These are phyloP conservation scores for Julus scanicus DNA, from an alignment of 2,888 invertebrate genomes.

Conservation along the genomic window DNA sequence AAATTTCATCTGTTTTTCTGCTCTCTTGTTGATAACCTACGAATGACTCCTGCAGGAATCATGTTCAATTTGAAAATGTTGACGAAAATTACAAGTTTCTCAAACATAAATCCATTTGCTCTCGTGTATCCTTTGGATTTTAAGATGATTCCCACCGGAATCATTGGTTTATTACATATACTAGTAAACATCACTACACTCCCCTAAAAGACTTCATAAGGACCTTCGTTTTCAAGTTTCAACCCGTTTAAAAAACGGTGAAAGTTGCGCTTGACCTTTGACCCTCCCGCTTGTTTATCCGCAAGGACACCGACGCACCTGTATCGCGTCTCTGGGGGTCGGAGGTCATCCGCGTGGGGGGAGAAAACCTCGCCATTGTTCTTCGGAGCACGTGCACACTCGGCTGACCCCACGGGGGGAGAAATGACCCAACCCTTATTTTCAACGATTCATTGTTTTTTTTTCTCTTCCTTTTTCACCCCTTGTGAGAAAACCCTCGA, in stretches of 20 bases:
- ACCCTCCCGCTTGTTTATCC: background rate
- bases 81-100: background rate
- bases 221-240: background rate
- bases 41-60: background rate
- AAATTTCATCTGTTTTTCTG: too few species aligned
- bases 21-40: too few species aligned
- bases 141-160: background rate
- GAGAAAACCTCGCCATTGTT: slow-evolving; percentile 21
- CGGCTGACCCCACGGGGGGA: background rate
- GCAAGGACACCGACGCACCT: slow-evolving; percentile 45
- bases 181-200: background rate
- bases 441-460: slow-evolving; percentile 41
- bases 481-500: background rate
- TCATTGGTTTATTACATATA: background rate
- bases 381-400: slow-evolving; percentile 37
- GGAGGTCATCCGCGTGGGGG: slow-evolving; percentile 21
- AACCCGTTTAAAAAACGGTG: slow-evolving; percentile 29
- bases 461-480: background rate
- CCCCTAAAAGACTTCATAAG: background rate
- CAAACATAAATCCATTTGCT: too few species aligned
- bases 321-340: background rate
- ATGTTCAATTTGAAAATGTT: background rate
- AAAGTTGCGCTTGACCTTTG: slow-evolving; percentile 15
- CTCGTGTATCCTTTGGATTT: too few species aligned
- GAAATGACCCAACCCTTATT: slow-evolving; percentile 39